Conservation (phyloP, 2,797 vertebrate species). For the Bovichtus variegatus region DNA sequence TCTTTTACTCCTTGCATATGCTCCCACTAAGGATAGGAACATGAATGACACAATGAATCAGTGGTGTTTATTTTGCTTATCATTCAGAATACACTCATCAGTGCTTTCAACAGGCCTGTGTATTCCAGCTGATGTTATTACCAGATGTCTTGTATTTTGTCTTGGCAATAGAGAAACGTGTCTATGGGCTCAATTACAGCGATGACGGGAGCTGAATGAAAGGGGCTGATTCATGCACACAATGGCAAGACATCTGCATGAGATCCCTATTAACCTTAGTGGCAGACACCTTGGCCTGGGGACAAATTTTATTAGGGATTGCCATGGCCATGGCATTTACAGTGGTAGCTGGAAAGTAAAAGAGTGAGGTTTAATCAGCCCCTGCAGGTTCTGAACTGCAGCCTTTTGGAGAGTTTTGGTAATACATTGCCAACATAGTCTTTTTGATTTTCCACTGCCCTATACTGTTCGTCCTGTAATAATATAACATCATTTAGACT, state of each 20-base stretch:
- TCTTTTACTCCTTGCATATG: slow-evolving; percentile 51
- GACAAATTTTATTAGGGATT: slow-evolving; percentile 75
- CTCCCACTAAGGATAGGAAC: slow-evolving; percentile 46
- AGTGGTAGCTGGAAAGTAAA: slow-evolving; percentile 47
- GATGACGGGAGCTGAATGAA: slow-evolving; percentile 82
- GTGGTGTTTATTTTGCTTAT: slow-evolving; percentile 78
- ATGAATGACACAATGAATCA: slow-evolving; percentile 65
- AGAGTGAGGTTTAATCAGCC: slow-evolving; percentile 16
- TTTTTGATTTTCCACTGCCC: slow-evolving; percentile 15
- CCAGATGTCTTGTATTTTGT: slow-evolving; percentile 85
- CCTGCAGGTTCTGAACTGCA: slow-evolving; percentile 17
- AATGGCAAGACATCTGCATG: slow-evolving; percentile 83
- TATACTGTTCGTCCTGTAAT: slow-evolving; percentile 8
- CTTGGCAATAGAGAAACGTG: slow-evolving; percentile 72
- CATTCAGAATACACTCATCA: slow-evolving; percentile 77
- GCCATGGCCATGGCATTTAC: slow-evolving; percentile 69
- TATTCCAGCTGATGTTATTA: slow-evolving; percentile 82
- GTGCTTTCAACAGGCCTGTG: slow-evolving; percentile 74
- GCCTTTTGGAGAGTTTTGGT: slow-evolving; percentile 1
- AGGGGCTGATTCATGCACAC: slow-evolving; percentile 78
- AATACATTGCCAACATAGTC: slow-evolving; percentile 11
- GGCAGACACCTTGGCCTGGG: slow-evolving; percentile 70
- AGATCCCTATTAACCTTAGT: slow-evolving; percentile 80
- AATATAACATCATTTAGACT: slow-evolving; percentile 11
- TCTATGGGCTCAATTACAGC: slow-evolving; percentile 83